A percentile compares a stretch with the other conserved stretches of the same genome.
Conservation (phyloP, 2,888 invertebrate species). For the Tineola bisselliella region DNA sequence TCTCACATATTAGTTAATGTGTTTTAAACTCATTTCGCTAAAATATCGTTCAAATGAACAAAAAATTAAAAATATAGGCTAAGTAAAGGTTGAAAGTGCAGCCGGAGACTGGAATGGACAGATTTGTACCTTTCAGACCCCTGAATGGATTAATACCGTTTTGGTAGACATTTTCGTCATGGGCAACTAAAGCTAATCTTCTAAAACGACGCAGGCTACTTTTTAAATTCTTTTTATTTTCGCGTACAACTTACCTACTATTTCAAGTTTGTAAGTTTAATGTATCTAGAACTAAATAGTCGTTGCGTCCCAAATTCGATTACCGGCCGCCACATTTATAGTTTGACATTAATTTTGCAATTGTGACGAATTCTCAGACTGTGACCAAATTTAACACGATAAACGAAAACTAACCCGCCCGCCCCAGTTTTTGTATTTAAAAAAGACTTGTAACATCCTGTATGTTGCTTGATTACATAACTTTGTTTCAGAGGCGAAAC, state of each 20-base stretch:
- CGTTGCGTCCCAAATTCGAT: too few relatives aligned
- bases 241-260: too few relatives aligned
- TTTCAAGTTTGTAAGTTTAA: too few relatives aligned
- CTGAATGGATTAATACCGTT: not conserved
- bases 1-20: not conserved
- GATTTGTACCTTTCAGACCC: not conserved
- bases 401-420: not conserved
- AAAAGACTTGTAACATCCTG: constrained; percentile 1
- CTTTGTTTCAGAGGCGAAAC: not conserved
- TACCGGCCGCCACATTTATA: too few relatives aligned
- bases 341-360: not conserved
- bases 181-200: too few relatives aligned
- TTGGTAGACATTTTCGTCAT: too few relatives aligned
- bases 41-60: constrained; percentile 4
- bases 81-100: constrained; percentile 3
- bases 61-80: not conserved
- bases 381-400: not conserved
- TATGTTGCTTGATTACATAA: constrained; percentile 4
- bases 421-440: constrained; percentile 9
- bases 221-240: too few relatives aligned
- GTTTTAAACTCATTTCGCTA: not conserved
- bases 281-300: too few relatives aligned
- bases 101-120: not conserved
- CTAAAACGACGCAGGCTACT: too few relatives aligned
- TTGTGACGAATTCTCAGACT: not conserved